Conservation (phyloP, 2,888 invertebrate genomes). For the Coremacera marginata region DNA sequence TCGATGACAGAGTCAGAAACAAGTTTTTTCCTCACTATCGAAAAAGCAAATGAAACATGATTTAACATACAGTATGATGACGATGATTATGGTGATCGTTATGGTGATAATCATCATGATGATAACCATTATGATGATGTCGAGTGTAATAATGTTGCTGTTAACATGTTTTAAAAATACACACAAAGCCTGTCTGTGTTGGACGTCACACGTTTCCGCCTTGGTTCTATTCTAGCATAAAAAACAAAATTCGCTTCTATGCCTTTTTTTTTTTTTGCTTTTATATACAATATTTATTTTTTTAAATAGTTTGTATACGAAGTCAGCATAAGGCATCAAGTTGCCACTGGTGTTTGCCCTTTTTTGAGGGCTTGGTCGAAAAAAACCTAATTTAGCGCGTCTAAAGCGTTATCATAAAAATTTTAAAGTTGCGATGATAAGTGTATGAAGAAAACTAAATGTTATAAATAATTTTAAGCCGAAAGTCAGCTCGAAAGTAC, state of each 20-base stretch:
- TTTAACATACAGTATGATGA: no score
- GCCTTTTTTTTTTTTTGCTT: neutral
- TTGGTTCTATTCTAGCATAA: neutral
- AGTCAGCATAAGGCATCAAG: neutral
- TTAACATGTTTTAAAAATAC: neutral
- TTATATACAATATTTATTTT: constrained; percentile 16
- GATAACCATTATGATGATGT: neutral
- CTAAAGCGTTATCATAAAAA: neutral
- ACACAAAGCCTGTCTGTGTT: neutral
- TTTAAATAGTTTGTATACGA: neutral
- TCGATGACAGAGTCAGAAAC: no score
- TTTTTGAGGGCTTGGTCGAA: neutral
- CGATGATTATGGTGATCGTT: no score
- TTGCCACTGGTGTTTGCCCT: neutral
- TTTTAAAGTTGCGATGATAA: neutral
- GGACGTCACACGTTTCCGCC: neutral
- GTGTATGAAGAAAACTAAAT: neutral
- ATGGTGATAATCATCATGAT: neutral
- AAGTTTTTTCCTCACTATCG: no score
- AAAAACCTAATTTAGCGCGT: neutral
- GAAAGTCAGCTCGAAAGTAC: neutral
- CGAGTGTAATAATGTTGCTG: neutral
- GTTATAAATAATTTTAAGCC: neutral
- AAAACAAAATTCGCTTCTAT: neutral
- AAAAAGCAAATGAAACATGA: no score